Percentiles rank a stretch among this genome's conserved stretches.
Conservation (phyloP, 2,888 invertebrate species). For the Phortica magna region DNA sequence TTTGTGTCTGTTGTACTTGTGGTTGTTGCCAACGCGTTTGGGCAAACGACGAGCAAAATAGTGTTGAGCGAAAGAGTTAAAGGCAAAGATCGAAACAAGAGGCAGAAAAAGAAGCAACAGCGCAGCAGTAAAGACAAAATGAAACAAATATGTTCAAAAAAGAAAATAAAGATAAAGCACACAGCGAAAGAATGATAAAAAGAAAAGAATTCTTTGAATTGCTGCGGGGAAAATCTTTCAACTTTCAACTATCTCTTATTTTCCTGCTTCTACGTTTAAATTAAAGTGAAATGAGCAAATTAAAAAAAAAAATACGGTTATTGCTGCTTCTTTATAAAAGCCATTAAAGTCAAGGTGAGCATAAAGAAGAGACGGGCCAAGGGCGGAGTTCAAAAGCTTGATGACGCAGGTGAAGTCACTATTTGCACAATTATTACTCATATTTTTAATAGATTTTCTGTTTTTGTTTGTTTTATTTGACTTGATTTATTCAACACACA, state of each 20-base stretch:
- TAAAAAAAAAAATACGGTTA: neutral
- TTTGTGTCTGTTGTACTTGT: slow-evolving; percentile 43
- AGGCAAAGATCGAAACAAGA: slow-evolving; percentile 14
- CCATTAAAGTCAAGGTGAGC: slow-evolving; percentile 13
- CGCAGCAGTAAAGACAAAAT: slow-evolving; percentile 43
- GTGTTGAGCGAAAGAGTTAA: slow-evolving; percentile 47
- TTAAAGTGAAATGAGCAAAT: neutral
- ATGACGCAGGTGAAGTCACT: neutral
- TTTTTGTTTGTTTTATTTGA: too few species aligned
- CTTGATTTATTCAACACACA: too few species aligned
- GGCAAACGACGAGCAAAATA: slow-evolving; percentile 54
- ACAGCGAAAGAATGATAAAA: neutral
- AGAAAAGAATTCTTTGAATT: slow-evolving; percentile 21
- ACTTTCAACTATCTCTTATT: neutral
- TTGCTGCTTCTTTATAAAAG: neutral
- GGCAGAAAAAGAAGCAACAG: slow-evolving; percentile 6
- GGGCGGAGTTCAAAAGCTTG: neutral
- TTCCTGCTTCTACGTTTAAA: neutral
- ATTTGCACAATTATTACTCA: too few species aligned
- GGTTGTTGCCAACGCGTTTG: slow-evolving; percentile 53
- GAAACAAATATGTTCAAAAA: slow-evolving; percentile 21
- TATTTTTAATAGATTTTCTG: too few species aligned
- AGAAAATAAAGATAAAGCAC: slow-evolving; percentile 17
- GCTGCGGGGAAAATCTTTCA: slow-evolving; percentile 23
- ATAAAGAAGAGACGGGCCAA: neutral